Evolutionary conservation across 2,888 invertebrate genomes (phyloP), one percentile per base, ranked within the genome.

Genomic region (Ectobius pallidus): DNA sequence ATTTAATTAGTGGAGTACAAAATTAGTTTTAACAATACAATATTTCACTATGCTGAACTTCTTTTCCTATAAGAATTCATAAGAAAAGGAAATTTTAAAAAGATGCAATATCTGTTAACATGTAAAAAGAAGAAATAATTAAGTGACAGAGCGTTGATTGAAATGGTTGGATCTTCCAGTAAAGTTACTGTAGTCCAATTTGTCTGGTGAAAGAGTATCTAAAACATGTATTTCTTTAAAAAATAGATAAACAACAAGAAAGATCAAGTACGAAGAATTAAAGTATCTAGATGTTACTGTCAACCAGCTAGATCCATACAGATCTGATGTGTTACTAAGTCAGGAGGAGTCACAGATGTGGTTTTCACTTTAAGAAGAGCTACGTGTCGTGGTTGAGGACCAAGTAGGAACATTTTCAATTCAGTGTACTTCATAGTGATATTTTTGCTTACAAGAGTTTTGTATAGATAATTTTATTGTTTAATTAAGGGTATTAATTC

Each of bases 171-270:
- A n/a, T n/a, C n/a, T n/a, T n/a, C n/a, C n/a, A n/a, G n/a, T n/a
- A n/a, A n/a, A n/a, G n/a, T n/a, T n/a, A n/a, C n/a, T n/a, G n/a
- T n/a, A n/a, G n/a, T 25, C 27, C 32, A 65, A 25, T 67, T 30
- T 32, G 30, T 42, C 22, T 27, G 62, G 65, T 22, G 44, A 67
- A 65, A 68, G 58, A 72, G 25, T 69, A 44, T 67, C 65, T 70
- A 73, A 58, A 34, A 74, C 63, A 63, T 71, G 49, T 58, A 67
- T 69, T 71, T 44, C 27, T 63, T 62, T 73, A 18, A 55, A 27
- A 58, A 61, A 49, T 44, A 44, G 58, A 61, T 62, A 63, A 72
- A 72, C 72, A 72, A 72, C 69, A 49, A 62, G 69, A 69, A 72
- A 69, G 32, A 69, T 69, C 61, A 69, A 69, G 62, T 39, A 55